Conservation (phyloP, 2,113 vertebrate genomes). For the Trochalopteron elliotii region DNA sequence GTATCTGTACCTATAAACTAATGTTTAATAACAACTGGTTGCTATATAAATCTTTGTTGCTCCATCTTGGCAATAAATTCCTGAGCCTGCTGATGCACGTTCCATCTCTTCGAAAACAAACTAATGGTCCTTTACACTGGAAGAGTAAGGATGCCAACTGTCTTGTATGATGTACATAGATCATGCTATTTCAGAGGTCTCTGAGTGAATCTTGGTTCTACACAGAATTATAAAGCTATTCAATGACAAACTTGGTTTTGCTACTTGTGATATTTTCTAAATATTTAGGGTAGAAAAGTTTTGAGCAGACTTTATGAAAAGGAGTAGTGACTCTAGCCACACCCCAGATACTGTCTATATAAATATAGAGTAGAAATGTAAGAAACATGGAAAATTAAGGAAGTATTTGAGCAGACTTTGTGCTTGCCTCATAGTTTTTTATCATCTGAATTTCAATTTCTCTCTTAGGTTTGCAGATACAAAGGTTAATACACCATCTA, state of each 20-base stretch:
- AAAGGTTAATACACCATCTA: not conserved
- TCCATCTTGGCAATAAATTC: not conserved
- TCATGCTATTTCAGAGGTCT: not conserved
- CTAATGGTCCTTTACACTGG: not conserved
- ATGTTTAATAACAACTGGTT: not conserved
- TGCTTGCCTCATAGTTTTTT: not conserved
- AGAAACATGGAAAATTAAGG: not conserved
- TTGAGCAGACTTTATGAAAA: not conserved
- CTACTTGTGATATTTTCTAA: constrained; percentile 60
- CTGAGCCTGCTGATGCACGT: not conserved
- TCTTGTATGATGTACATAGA: not conserved
- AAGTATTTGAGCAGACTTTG: not conserved
- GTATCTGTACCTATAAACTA: not conserved
- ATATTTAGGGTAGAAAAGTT: not conserved
- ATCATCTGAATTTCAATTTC: not conserved
- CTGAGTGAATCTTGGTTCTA: not conserved
- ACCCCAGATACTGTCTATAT: not conserved
- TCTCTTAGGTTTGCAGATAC: not conserved
- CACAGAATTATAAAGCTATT: not conserved
- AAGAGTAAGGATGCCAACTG: not conserved
- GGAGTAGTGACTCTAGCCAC: not conserved
- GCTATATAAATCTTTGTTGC: not conserved
- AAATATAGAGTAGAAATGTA: not conserved
- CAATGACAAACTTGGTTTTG: constrained; percentile 18
- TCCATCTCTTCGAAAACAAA: not conserved